Evolutionary conservation across 2,797 vertebrate genomes (phyloP).

Genomic region (Clamator glandarius): DNA sequence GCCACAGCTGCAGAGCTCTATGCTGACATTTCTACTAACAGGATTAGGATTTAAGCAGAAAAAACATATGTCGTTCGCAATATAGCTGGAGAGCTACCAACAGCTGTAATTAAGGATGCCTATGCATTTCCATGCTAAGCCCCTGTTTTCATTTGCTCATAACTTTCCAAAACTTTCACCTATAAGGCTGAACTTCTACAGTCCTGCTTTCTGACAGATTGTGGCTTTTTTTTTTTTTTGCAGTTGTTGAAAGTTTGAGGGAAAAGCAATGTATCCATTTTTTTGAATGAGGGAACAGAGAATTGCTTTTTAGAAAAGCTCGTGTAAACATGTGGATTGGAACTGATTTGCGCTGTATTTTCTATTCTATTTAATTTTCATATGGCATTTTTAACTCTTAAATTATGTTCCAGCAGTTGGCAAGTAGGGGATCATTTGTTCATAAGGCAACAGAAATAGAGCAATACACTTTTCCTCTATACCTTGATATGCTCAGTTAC

Average conservation of each 20-base stretch:
- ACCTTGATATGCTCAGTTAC: background rate
- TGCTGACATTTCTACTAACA: conserved; percentile 53
- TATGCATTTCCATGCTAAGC: conserved; percentile 60
- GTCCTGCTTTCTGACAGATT: conserved; percentile 9
- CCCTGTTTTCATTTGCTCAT: conserved; percentile 53
- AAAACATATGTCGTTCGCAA: conserved; percentile 14
- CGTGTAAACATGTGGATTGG: background rate
- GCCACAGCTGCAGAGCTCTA: conserved; percentile 27
- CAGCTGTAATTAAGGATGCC: conserved; percentile 58
- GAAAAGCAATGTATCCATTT: background rate
- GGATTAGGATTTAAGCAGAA: conserved; percentile 44
- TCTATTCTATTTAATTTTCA: background rate
- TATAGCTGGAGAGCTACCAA: conserved; percentile 62
- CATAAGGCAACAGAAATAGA: background rate
- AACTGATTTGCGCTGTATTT: background rate
- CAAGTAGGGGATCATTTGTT: background rate
- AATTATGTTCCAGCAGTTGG: background rate
- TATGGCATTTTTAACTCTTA: background rate
- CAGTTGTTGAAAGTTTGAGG: conserved; percentile 42
- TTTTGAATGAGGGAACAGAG: conserved; percentile 27
- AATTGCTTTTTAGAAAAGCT: background rate
- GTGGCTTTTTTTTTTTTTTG: background rate
- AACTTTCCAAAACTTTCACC: conserved; percentile 63
- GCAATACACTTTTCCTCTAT: background rate
- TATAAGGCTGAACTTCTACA: conserved; percentile 42